Evolutionary conservation across 1,140 invertebrate genomes (phyloP).

Genomic region (Panonychus citri): DNA sequence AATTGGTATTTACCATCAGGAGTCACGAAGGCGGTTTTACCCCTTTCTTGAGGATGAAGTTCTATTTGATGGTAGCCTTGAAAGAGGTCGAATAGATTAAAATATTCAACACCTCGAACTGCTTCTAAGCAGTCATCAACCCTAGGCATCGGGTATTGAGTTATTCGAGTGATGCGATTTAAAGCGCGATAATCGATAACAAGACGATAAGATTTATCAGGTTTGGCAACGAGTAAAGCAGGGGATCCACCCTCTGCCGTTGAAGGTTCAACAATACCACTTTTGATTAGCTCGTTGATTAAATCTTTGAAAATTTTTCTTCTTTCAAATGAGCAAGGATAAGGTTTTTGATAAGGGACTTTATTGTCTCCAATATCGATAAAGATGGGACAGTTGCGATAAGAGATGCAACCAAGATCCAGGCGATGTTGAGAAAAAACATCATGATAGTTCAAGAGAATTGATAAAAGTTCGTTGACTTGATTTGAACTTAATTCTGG

Average conservation of each 20-base stretch:
- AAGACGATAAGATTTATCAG: not conserved
- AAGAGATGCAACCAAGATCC: not conserved
- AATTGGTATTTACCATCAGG: slow-evolving; percentile 11
- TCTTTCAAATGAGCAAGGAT: not conserved
- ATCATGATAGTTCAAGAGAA: not conserved
- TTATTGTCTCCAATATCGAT: not conserved
- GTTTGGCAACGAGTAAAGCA: not conserved
- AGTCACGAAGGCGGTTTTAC: slow-evolving; percentile 24
- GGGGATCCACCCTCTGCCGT: not conserved
- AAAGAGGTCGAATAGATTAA: slow-evolving; percentile 24
- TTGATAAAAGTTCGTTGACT: too few relatives aligned
- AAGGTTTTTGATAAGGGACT: not conserved
- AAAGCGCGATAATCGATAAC: slow-evolving; percentile 25
- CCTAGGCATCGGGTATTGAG: slow-evolving; percentile 27
- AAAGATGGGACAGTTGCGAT: not conserved
- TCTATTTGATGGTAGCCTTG: slow-evolving; percentile 25
- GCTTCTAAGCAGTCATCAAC: slow-evolving; percentile 22
- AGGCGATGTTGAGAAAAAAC: not conserved
- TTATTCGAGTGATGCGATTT: slow-evolving; percentile 22
- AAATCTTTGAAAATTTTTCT: not conserved
- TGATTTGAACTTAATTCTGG: too few relatives aligned
- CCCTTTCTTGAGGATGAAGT: slow-evolving; percentile 17
- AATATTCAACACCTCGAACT: slow-evolving; percentile 21
- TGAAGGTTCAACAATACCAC: not conserved
- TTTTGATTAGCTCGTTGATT: not conserved